phyloP scores from a whole-genome alignment of 2,888 invertebrate species.

The Crematogaster levior region DNA sequence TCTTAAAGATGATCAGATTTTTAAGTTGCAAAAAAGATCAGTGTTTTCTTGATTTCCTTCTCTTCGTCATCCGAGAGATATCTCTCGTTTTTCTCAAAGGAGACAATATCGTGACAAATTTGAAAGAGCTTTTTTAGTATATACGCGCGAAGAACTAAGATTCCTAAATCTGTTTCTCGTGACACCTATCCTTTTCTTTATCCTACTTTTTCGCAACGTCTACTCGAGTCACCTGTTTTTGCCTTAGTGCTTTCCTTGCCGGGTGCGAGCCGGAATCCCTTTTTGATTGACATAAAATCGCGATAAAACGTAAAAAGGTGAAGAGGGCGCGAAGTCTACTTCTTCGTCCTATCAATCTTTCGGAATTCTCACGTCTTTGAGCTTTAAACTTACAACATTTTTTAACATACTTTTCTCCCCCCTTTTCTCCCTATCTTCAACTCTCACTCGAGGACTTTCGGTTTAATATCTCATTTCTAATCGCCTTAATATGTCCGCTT shows the following conservation, averaged over 20 bases:
- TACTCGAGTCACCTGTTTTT: neutral
- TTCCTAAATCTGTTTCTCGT: constrained; percentile 10
- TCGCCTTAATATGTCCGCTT: neutral
- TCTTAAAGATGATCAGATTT: neutral
- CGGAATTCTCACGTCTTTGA: constrained; percentile 41
- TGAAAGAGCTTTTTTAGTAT: neutral
- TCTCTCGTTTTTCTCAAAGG: neutral
- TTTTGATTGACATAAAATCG: constrained; percentile 63
- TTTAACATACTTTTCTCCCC: constrained; percentile 8
- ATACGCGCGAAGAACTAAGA: neutral
- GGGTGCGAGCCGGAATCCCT: constrained; percentile 58
- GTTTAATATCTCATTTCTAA: constrained; percentile 1
- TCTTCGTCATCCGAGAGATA: neutral
- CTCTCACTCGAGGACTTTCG: constrained; percentile 5
- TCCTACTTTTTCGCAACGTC: constrained; percentile 36
- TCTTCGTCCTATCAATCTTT: constrained; percentile 67
- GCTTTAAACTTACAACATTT: neutral
- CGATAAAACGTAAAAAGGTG: constrained; percentile 57
- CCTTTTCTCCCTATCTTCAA: constrained; percentile 4
- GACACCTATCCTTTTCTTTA: constrained; percentile 15
- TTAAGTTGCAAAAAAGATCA: neutral
- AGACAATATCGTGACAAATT: neutral
- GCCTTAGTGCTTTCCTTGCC: constrained; percentile 12
- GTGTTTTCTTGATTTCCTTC: neutral
- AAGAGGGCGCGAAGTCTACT: constrained; percentile 49